Evolutionary conservation across 2,888 invertebrate genomes (phyloP), one percentile per base, ranked within the genome.

Genomic region (Caenorhabditis sp.): DNA sequence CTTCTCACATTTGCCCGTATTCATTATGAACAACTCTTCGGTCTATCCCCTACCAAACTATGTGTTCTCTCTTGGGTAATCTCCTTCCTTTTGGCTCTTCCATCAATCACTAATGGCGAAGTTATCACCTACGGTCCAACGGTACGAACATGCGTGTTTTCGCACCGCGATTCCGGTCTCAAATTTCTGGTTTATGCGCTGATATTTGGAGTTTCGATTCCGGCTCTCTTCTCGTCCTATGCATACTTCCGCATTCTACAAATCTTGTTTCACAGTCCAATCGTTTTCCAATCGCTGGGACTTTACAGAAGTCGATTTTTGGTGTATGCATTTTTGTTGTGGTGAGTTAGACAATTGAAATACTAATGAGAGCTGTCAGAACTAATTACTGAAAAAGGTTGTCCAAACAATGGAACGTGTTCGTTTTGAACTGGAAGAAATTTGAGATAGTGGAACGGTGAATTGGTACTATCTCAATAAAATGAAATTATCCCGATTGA

Each of bases 21-120:
- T 59, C 87, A 87, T 76, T 87, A 87, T 77, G 87, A 88, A 21
- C 87, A 87, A 70, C 76, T 87, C 21, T 87, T 87, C 74, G 87
- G 87, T 20, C 75, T 88, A 4, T 77, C 79, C 8, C 87, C 87
- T 0, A 74, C 75, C 2, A 76, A 81, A 64, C 69, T 87, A 25
- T 87, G 87, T 67, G 70, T 70, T 21, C 78, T 88, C 21, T 79
- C 84, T 7, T 87, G 87, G 87, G 73, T 85, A 23, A 84, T 87
- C 43, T 86, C 83, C 8, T 77, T 83, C 57, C 76, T 84, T 12
- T 75, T 87, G 25, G 82, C 87, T 4, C 82, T 87, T 50, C 87
- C 87, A 1, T 82, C 85, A 64, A 70, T 88, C 31, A 87, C 87
- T 52, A 87, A 87, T 76, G 81, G 83, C 10, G 80, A 87, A 71